A percentile compares a stretch with the other conserved stretches of the same genome.
Conservation (phyloP, 2,113 vertebrate genomes). For the Mola mola region DNA sequence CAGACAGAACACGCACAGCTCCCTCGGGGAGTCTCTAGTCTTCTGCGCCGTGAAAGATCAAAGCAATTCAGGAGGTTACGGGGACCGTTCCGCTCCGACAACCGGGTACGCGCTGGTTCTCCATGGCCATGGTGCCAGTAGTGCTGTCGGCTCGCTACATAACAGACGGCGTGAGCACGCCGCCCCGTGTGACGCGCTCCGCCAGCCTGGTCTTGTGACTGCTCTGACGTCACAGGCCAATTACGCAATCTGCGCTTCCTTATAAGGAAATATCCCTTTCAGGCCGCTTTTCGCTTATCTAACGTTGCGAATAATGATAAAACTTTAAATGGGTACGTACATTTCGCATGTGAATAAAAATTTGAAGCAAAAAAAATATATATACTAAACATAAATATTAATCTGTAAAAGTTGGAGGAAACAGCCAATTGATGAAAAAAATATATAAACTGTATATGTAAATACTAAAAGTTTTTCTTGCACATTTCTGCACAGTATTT, state of each 20-base stretch:
- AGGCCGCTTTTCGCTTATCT: too few species aligned
- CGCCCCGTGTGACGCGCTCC: not conserved
- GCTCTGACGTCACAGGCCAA: slow-evolving; percentile 74
- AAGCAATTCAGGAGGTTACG: not conserved
- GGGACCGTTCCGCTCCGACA: not conserved
- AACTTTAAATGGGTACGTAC: too few species aligned
- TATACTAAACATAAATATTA: too few species aligned
- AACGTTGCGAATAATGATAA: too few species aligned
- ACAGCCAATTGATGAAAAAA: too few species aligned
- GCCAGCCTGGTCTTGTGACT: slow-evolving; percentile 76
- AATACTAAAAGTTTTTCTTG: too few species aligned
- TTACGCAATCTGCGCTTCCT: slow-evolving; percentile 71
- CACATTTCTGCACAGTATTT: too few species aligned
- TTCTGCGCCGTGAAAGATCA: not conserved
- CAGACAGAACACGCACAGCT: not conserved
- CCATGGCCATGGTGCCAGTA: slow-evolving; percentile 41
- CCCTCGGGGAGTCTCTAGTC: not conserved
- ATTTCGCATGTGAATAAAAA: too few species aligned
- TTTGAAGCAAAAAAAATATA: too few species aligned
- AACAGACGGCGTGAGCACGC: slow-evolving; percentile 2
- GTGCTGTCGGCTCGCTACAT: slow-evolving; percentile 2
- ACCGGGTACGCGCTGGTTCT: not conserved
- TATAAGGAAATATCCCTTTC: slow-evolving; percentile 53
- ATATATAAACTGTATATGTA: too few species aligned
- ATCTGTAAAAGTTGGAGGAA: too few species aligned